A percentile compares a stretch with the other conserved stretches of the same genome.
These are phyloP conservation scores for Cotesia typhae DNA, from an alignment of 1,140 invertebrate species.

Conservation along the genomic window DNA sequence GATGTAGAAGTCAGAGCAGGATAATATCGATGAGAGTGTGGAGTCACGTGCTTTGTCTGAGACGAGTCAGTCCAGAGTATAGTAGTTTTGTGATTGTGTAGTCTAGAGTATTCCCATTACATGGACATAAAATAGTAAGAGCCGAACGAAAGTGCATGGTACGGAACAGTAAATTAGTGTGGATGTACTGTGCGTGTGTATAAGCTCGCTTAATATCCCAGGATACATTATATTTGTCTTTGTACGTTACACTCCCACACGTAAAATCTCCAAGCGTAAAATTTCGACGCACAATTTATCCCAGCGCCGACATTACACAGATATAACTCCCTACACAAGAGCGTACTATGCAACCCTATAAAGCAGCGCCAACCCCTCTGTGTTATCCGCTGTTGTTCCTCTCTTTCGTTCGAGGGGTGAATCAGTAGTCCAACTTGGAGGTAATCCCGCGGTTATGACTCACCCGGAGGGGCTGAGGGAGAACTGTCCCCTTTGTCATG, in stretches of 20 bases:
- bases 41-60: constrained; percentile 34
- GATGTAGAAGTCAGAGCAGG: constrained; percentile 7
- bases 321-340: not conserved
- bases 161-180: not conserved
- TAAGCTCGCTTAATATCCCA: not conserved
- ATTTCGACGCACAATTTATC: constrained; percentile 37
- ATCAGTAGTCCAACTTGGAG: constrained; percentile 36
- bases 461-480: constrained; percentile 27
- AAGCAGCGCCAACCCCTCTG: not conserved
- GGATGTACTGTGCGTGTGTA: not conserved
- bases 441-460: constrained; percentile 42
- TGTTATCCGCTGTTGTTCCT: not conserved
- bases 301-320: not conserved
- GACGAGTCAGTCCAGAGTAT: not conserved
- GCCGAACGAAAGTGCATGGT: not conserved
- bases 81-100: not conserved
- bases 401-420: constrained; percentile 34
- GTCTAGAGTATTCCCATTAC: not conserved
- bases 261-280: constrained; percentile 20
- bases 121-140: not conserved
- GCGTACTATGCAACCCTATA: not conserved
- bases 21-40: constrained; percentile 32
- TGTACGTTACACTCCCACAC: not conserved
- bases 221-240: constrained; percentile 7
- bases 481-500: constrained; percentile 12